Evolutionary conservation across 1,140 invertebrate species (phyloP), one percentile per base, ranked within the genome.

Genomic region (Microplitis demolitor): DNA sequence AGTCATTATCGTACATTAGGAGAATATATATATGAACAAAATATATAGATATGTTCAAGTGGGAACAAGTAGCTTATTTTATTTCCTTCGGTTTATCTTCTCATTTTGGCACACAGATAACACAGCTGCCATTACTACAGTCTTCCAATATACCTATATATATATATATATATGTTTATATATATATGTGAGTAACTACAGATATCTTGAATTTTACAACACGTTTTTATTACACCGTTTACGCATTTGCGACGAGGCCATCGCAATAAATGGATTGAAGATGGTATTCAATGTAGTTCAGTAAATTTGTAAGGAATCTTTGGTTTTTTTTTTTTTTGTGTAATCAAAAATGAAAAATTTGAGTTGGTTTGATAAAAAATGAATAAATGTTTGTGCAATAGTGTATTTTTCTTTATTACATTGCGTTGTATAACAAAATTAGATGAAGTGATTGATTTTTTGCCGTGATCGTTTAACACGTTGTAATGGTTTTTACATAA

Each of bases 341-440:
- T 58, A 34, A 61, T 16, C 1, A 31, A 45, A n/a, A 54, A 54
- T 14, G 16, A 9, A 14, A 14, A 14, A 14, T 13, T 45, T 11
- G 11, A 45, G 39, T 45, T 8, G 4, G 39, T 45, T 45, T 6
- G 11, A 45, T 6, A 45, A 45, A 45, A 54, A 64, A 54, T 24
- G 4, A 16, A 31, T 6, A 51, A 9, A 54, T 8, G 6, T 9
- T 4, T 61, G 9, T 76, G 60, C 51, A 51, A 51, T 74, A 76
- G 76, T 78, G 58, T 79, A 80, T 77, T 78, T 77, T 66, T 76
- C 66, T 53, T 67, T 66, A 51, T 16, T 66, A 51, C 39, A 60
- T 31, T 45, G 34, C 39, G 51, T 51, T 45, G 39, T 3, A 45
- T 45, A 45, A 45, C 5, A 24, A 24, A 24, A 24, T 24, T 24